Percentiles rank a stretch among this genome's conserved stretches.
These are phyloP conservation scores for Petrocephalus schoutedeni DNA, from an alignment of 2,797 vertebrate species.

Conservation along the genomic window DNA sequence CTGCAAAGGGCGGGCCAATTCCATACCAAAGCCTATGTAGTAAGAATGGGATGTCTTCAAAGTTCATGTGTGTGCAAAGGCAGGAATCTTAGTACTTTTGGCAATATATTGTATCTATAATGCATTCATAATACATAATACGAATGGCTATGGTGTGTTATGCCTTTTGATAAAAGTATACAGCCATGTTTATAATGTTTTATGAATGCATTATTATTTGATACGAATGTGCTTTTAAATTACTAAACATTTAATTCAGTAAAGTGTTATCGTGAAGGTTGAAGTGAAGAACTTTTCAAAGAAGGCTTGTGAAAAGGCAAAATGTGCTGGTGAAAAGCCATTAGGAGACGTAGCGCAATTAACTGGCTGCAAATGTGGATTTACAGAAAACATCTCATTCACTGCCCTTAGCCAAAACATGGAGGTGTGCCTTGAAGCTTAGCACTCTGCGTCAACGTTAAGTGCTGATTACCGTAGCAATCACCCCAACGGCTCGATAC, in stretches of 20 bases:
- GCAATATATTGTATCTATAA: too few species aligned
- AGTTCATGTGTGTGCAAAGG: too few species aligned
- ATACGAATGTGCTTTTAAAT: too few species aligned
- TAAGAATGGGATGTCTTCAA: too few species aligned
- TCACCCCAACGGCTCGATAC: constrained; percentile 3
- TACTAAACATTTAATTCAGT: too few species aligned
- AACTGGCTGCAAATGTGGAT: neutral
- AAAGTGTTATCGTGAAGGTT: neutral
- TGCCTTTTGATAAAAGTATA: too few species aligned
- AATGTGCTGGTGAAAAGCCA: neutral
- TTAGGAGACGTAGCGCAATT: neutral
- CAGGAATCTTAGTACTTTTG: too few species aligned
- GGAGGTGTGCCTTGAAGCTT: neutral
- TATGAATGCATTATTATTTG: too few species aligned
- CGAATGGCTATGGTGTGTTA: too few species aligned
- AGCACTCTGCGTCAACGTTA: neutral
- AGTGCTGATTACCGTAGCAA: constrained; percentile 4
- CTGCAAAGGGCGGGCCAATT: neutral
- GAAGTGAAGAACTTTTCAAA: neutral
- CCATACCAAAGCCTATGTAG: neutral
- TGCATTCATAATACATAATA: too few species aligned
- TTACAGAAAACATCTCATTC: constrained; percentile 5
- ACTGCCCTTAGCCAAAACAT: neutral
- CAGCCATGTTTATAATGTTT: too few species aligned
- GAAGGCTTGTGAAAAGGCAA: neutral